Evolutionary conservation across 35 echinoderm and acorn worm species (phyloP).

Genomic region (Hemicentrotus pulcherrimus): DNA sequence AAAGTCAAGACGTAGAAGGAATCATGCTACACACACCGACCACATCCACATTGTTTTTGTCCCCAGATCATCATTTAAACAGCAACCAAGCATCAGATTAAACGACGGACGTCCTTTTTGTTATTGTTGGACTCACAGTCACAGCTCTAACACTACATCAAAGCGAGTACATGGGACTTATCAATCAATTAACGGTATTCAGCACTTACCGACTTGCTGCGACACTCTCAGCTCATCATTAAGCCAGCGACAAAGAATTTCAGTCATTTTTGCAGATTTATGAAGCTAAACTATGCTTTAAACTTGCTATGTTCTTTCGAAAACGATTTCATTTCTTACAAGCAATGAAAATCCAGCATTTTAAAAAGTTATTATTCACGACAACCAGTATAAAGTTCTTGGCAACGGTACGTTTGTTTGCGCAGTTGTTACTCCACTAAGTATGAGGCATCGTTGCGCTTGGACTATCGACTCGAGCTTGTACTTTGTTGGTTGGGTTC

Average conservation of each 20-base stretch:
- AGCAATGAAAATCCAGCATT: background rate
- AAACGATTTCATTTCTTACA: background rate
- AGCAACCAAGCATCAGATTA: no score
- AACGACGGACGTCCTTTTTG: background rate
- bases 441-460: no score
- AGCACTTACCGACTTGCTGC: constrained; percentile 72
- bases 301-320: background rate
- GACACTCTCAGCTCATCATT: constrained; percentile 82
- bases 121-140: background rate
- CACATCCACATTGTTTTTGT: no score
- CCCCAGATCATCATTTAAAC: no score
- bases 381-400: background rate
- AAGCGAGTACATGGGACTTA: background rate
- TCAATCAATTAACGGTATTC: background rate
- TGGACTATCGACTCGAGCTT: no score
- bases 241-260: constrained; percentile 91
- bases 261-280: constrained; percentile 71
- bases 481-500: no score
- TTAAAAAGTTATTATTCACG: background rate
- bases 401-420: constrained; percentile 64
- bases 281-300: background rate
- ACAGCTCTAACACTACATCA: background rate
- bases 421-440: background rate
- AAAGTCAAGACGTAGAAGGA: no score
- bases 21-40: no score